phyloP scores from a whole-genome alignment of 2,888 invertebrate genomes.

The Ommatoiulus sabulosus region DNA sequence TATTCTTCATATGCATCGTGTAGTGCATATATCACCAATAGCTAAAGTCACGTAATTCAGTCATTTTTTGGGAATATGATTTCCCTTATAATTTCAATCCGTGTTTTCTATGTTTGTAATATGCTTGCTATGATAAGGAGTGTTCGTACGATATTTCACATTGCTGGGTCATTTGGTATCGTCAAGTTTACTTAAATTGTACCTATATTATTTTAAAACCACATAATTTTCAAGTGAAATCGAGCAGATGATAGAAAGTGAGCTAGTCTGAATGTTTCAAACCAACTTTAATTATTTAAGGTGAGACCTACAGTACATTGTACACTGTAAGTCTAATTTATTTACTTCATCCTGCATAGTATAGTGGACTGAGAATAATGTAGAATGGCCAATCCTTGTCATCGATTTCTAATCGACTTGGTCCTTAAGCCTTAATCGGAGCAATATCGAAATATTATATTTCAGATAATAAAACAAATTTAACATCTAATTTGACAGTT shows the following conservation, averaged over 20 bases:
- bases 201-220: neutral
- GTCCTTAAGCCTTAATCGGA: too few species aligned
- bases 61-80: neutral
- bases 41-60: neutral
- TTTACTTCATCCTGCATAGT: too few species aligned
- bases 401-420: too few species aligned
- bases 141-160: too few species aligned
- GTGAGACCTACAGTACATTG: too few species aligned
- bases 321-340: too few species aligned
- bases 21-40: neutral
- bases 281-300: too few species aligned
- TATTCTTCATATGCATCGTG: neutral
- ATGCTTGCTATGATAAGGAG: neutral
- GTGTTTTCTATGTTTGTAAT: neutral
- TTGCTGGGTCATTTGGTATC: neutral
- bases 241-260: neutral
- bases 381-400: too few species aligned
- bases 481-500: too few species aligned
- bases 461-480: too few species aligned
- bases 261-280: neutral
- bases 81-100: neutral
- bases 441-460: too few species aligned
- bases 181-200: neutral
- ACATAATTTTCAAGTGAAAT: neutral
- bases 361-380: too few species aligned